Conservation (phyloP, 2,888 invertebrate species). For the Uropetala carovei region DNA sequence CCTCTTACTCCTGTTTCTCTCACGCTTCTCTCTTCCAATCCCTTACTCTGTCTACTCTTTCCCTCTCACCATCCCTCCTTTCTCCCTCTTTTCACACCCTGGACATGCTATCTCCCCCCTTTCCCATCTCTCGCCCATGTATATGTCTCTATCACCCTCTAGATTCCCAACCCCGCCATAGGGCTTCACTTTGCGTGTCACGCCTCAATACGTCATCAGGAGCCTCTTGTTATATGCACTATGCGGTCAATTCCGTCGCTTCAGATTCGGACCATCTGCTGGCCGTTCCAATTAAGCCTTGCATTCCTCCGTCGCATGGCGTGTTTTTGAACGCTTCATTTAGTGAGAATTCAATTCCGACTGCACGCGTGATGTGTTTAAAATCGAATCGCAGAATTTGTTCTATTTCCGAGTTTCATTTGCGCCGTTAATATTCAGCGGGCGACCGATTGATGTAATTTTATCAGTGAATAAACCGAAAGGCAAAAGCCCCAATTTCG, state of each 20-base stretch:
- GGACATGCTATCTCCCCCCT: neutral
- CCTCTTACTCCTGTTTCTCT: neutral
- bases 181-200: neutral
- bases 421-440: neutral
- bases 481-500: too few species aligned
- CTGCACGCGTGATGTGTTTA: neutral
- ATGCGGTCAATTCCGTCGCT: neutral
- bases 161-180: neutral
- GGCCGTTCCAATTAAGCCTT: neutral
- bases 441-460: too few species aligned
- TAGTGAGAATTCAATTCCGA: neutral
- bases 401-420: neutral
- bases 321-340: neutral
- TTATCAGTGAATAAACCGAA: too few species aligned
- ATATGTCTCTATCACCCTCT: neutral
- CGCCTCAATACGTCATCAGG: conserved; percentile 7
- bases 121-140: neutral
- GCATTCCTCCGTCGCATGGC: conserved; percentile 1
- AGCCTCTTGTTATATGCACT: neutral
- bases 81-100: neutral
- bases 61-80: neutral
- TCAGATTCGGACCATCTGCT: neutral
- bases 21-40: neutral
- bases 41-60: neutral
- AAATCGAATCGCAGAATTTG: neutral